Percentiles rank a stretch among this genome's conserved stretches.
These are phyloP conservation scores for Camponotus fellah DNA, from an alignment of 2,888 invertebrate species.

Conservation along the genomic window DNA sequence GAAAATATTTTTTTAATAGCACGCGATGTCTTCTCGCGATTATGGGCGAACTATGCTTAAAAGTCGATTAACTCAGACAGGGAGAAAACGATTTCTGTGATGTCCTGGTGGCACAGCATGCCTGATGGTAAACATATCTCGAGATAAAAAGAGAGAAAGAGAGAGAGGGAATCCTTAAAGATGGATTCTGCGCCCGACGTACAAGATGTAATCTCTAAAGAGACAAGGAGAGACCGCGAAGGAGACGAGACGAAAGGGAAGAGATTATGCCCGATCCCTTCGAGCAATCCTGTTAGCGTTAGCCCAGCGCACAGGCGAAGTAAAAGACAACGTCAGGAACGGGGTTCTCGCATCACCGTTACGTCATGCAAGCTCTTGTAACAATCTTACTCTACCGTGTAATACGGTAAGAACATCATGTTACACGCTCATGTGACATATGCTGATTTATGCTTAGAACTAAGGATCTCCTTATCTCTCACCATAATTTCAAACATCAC, in stretches of 20 bases:
- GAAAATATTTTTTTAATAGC: conserved; percentile 46
- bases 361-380: conserved; percentile 61
- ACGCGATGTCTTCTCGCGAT: conserved; percentile 60
- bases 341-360: conserved; percentile 61
- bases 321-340: conserved; percentile 70
- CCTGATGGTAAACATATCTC: conserved; percentile 49
- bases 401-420: conserved; percentile 46
- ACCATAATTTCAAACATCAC: conserved; percentile 3
- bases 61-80: conserved; percentile 69
- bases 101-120: conserved; percentile 24
- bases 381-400: conserved; percentile 59
- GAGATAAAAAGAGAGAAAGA: not conserved
- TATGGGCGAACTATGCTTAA: conserved; percentile 67
- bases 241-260: conserved; percentile 64
- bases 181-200: conserved; percentile 67
- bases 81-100: conserved; percentile 66
- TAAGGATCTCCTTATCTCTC: not conserved
- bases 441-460: conserved; percentile 54
- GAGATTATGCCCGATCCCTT: conserved; percentile 77
- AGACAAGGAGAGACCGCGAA: conserved; percentile 64
- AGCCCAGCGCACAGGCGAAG: conserved; percentile 72
- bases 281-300: conserved; percentile 81
- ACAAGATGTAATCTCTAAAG: conserved; percentile 73
- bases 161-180: conserved; percentile 46
- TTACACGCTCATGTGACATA: conserved; percentile 50